Conservation (phyloP, 2,113 vertebrate species). For the Osmerus mordax region DNA sequence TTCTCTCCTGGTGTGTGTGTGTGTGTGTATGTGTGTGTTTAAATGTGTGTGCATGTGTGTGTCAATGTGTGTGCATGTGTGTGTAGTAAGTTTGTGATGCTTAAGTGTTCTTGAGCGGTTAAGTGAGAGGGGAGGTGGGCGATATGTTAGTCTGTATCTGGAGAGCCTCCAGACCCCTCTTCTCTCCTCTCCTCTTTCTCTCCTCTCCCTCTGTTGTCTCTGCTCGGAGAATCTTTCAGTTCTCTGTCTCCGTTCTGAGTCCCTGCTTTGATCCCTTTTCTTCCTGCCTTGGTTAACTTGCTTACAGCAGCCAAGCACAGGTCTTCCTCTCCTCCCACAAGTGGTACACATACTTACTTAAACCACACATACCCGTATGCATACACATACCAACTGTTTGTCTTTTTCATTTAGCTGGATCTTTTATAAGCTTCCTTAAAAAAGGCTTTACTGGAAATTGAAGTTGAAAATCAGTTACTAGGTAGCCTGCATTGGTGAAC, state of each 20-base stretch:
- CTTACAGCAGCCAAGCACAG: slow-evolving; percentile 68
- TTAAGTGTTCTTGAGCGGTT: background rate
- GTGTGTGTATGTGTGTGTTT: background rate
- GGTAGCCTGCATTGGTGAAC: background rate
- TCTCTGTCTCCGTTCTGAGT: slow-evolving; percentile 66
- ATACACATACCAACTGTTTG: background rate
- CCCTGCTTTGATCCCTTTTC: slow-evolving; percentile 65
- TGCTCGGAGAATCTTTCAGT: background rate
- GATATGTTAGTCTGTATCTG: slow-evolving; percentile 8
- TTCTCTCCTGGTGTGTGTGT: slow-evolving; percentile 8
- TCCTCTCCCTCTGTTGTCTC: background rate
- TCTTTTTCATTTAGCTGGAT: background rate
- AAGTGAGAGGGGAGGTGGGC: slow-evolving; percentile 17
- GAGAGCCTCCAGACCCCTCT: background rate
- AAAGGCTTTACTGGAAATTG: no score
- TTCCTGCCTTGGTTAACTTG: slow-evolving; percentile 65
- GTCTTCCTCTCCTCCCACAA: slow-evolving; percentile 68
- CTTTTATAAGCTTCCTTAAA: no score
- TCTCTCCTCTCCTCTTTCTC: background rate
- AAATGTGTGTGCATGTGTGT: background rate
- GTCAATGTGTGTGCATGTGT: background rate
- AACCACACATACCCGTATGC: slow-evolving; percentile 10
- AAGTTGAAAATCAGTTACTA: background rate
- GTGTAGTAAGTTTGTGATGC: background rate
- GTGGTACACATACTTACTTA: slow-evolving; percentile 55